A percentile compares a stretch with the other conserved stretches of the same genome.
These are phyloP conservation scores for Rhagonycha fulva DNA, from an alignment of 2,888 invertebrate genomes.

Conservation along the genomic window DNA sequence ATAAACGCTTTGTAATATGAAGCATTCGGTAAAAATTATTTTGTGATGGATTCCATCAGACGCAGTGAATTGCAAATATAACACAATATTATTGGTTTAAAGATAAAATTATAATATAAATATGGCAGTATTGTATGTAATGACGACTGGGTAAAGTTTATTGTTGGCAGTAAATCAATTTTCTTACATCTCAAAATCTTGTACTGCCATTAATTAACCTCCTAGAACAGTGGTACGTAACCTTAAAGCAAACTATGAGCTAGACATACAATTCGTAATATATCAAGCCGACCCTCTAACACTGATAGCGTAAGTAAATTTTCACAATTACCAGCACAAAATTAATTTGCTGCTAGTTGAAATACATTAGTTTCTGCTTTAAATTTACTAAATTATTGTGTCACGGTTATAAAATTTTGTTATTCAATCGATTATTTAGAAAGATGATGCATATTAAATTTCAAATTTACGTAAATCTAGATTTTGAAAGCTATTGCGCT, in stretches of 20 bases:
- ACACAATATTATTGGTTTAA: too few relatives aligned
- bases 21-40: too few relatives aligned
- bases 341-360: neutral
- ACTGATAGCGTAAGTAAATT: neutral
- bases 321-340: slow-evolving; percentile 1
- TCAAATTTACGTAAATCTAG: neutral
- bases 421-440: neutral
- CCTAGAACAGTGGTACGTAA: neutral
- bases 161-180: neutral
- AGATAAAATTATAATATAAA: too few relatives aligned
- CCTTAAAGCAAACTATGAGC: neutral
- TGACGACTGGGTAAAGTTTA: neutral
- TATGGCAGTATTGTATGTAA: neutral
- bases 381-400: neutral
- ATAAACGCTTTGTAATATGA: too few relatives aligned
- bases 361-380: neutral
- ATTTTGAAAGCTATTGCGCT: neutral
- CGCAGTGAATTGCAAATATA: too few relatives aligned
- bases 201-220: slow-evolving; percentile 1
- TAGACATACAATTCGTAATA: neutral
- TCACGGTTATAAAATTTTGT: neutral
- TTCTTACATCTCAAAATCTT: neutral
- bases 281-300: neutral
- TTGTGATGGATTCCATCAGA: too few relatives aligned
- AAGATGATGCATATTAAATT: neutral